Evolutionary conservation across 2,113 vertebrate species (phyloP).

Genomic region (Lophotis ruficrista): DNA sequence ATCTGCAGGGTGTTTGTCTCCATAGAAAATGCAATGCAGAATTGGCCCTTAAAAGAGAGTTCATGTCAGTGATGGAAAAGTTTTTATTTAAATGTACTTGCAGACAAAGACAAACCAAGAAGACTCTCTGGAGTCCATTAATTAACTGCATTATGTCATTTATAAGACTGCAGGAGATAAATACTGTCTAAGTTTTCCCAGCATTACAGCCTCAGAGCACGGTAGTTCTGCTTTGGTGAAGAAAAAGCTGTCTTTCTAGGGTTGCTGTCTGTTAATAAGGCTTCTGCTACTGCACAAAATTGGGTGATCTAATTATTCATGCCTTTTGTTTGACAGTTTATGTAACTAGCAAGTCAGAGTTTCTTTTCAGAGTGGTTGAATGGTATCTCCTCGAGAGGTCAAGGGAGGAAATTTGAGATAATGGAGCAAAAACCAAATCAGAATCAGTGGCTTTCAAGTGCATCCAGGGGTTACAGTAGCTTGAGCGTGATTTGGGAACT

Average conservation of each 20-base stretch:
- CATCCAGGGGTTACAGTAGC: conserved; percentile 29
- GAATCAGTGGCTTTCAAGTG: conserved; percentile 51
- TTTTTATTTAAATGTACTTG: background rate
- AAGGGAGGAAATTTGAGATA: conserved; percentile 56
- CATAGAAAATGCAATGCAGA: background rate
- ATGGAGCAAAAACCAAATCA: conserved; percentile 9
- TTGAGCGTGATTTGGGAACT: background rate
- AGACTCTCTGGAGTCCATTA: background rate
- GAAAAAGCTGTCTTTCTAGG: background rate
- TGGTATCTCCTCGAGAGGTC: conserved; percentile 46
- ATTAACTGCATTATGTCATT: conserved; percentile 27
- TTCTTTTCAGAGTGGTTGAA: conserved; percentile 48
- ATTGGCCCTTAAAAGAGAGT: background rate
- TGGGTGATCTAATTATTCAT: conserved; percentile 39
- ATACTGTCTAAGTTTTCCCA: background rate
- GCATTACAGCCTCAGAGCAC: background rate
- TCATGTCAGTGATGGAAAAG: background rate
- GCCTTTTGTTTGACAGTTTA: conserved; percentile 53
- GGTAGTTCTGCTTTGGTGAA: background rate
- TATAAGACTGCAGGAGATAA: background rate
- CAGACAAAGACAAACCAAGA: background rate
- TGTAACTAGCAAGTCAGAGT: conserved; percentile 46
- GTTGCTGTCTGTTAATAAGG: conserved; percentile 7
- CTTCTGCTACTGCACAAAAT: background rate
- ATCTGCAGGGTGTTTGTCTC: background rate